Conservation (phyloP, 2,888 invertebrate genomes). For the Platycnemis pennipes region DNA sequence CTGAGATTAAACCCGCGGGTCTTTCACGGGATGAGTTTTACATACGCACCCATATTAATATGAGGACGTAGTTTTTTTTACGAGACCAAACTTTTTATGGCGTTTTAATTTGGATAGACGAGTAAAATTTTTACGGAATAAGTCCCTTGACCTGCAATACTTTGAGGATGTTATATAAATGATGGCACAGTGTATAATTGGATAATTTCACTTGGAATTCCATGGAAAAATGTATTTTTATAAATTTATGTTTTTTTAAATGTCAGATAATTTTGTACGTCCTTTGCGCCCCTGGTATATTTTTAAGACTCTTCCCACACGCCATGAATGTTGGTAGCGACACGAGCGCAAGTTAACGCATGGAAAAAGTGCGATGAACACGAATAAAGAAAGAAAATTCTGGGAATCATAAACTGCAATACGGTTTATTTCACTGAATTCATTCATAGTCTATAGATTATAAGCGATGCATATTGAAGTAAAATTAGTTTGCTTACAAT, state of each 20-base stretch:
- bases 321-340: neutral
- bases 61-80: neutral
- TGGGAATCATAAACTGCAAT: too few species aligned
- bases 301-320: neutral
- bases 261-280: neutral
- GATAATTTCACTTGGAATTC: neutral
- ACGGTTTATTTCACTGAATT: too few species aligned
- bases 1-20: slow-evolving; percentile 34
- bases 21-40: neutral
- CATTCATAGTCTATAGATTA: too few species aligned
- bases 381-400: too few species aligned
- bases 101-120: neutral
- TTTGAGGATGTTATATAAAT: neutral
- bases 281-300: neutral
- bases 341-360: too few species aligned
- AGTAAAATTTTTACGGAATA: neutral
- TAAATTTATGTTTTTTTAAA: neutral
- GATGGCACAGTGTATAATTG: neutral
- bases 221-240: neutral
- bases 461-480: too few species aligned
- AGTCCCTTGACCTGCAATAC: neutral
- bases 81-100: neutral
- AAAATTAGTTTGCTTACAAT: too few species aligned
- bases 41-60: neutral
- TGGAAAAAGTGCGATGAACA: too few species aligned